phyloP scores from a whole-genome alignment of 2,888 invertebrate species.

The Scrobipalpa costella region DNA sequence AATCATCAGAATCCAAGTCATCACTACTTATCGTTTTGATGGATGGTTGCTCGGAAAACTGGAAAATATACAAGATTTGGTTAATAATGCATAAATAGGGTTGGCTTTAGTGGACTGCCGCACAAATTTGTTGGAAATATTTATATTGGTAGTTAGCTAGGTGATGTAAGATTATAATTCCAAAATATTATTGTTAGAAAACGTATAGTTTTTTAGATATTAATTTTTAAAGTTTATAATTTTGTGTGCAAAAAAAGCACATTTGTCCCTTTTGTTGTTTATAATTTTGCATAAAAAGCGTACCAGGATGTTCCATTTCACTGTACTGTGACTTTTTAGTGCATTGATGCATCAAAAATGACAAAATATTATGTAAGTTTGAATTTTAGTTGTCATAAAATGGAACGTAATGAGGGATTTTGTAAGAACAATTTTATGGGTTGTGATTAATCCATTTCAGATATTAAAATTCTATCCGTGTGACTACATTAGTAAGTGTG shows the following conservation, averaged over 20 bases:
- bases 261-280: background rate
- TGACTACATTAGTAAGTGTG: too few species aligned
- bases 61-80: conserved; percentile 30
- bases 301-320: background rate
- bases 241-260: background rate
- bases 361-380: background rate
- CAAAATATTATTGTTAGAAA: too few species aligned
- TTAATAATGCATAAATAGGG: background rate
- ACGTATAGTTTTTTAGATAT: background rate
- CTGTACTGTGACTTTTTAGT: conserved; percentile 1
- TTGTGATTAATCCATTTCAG: too few species aligned
- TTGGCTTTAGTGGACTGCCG: conserved; percentile 1
- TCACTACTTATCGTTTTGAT: conserved; percentile 49
- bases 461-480: too few species aligned
- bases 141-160: too few species aligned
- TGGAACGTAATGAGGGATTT: background rate
- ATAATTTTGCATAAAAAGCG: background rate
- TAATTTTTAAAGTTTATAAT: background rate
- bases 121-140: background rate
- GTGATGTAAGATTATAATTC: too few species aligned
- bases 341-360: background rate
- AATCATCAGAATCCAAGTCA: conserved; percentile 67
- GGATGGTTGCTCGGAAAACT: conserved; percentile 67
- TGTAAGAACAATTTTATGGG: too few species aligned
- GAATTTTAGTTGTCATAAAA: background rate